These are phyloP conservation scores for Synanthedon tipuliformis DNA, from an alignment of 2,888 invertebrate species.

Conservation along the genomic window DNA sequence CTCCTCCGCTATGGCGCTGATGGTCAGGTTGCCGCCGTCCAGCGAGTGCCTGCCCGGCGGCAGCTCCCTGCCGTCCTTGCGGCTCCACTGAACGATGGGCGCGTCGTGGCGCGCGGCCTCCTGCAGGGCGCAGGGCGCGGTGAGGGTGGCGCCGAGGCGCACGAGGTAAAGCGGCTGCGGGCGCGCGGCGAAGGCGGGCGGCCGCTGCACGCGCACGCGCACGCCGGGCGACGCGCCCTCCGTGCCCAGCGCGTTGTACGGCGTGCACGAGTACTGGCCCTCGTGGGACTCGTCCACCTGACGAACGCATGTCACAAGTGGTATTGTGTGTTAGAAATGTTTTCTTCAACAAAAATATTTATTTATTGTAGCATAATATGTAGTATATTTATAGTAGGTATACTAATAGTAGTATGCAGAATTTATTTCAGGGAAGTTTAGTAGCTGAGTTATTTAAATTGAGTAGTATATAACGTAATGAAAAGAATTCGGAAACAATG, in stretches of 20 bases:
- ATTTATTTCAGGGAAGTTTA: too few species aligned
- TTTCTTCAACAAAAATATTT: too few species aligned
- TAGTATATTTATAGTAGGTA: too few species aligned
- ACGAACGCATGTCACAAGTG: not conserved
- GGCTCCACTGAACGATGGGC: conserved; percentile 32
- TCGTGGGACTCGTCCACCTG: conserved; percentile 85
- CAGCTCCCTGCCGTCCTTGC: conserved; percentile 81
- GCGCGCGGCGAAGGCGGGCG: conserved; percentile 83
- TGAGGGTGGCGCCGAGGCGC: conserved; percentile 82
- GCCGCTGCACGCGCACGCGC: conserved; percentile 85
- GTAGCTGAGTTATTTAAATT: too few species aligned
- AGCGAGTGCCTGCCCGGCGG: conserved; percentile 76
- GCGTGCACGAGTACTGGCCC: conserved; percentile 91
- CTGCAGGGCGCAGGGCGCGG: conserved; percentile 84
- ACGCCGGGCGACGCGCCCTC: conserved; percentile 87
- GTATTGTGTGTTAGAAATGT: too few species aligned
- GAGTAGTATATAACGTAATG: too few species aligned
- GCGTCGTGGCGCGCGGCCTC: conserved; percentile 56
- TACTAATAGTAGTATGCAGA: too few species aligned
- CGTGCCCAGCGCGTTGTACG: conserved; percentile 89
- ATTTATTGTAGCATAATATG: too few species aligned
- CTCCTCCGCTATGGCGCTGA: conserved; percentile 81
- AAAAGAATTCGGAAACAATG: too few species aligned
- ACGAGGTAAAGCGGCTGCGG: conserved; percentile 88
- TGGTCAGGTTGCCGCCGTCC: conserved; percentile 84